Conservation (phyloP, 2,797 vertebrate species). For the Erpetoichthys calabaricus region DNA sequence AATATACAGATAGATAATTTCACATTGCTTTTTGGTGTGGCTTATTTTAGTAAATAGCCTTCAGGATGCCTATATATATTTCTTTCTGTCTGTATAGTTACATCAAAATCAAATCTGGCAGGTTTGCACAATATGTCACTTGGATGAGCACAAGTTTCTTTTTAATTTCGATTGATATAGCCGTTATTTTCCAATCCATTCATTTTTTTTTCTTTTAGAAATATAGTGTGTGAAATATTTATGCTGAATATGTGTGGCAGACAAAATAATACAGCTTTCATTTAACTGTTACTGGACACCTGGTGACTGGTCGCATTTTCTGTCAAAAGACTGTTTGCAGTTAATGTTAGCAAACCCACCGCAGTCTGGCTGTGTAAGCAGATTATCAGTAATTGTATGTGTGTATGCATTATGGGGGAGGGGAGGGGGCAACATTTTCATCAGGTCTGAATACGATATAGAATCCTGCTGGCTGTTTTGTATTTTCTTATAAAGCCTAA, state of each 20-base stretch:
- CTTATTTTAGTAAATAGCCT: too few relatives aligned
- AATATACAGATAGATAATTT: too few relatives aligned
- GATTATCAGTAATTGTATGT: slow-evolving; percentile 89
- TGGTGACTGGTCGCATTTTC: slow-evolving; percentile 69
- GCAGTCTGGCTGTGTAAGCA: slow-evolving; percentile 73
- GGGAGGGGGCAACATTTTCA: slow-evolving; percentile 70
- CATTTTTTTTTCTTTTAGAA: slow-evolving; percentile 12
- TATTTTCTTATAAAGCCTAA: slow-evolving; percentile 74
- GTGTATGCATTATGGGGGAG: slow-evolving; percentile 74
- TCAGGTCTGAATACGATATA: slow-evolving; percentile 77
- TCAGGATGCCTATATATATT: too few relatives aligned
- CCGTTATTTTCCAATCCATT: slow-evolving; percentile 4
- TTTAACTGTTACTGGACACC: slow-evolving; percentile 75
- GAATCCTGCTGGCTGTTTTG: slow-evolving; percentile 81
- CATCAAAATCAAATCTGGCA: neutral
- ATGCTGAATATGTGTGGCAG: slow-evolving; percentile 68
- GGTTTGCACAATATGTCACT: slow-evolving; percentile 10
- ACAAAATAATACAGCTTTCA: slow-evolving; percentile 69
- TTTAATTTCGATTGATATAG: neutral
- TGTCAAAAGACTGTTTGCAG: slow-evolving; percentile 76
- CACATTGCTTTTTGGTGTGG: too few relatives aligned
- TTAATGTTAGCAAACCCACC: slow-evolving; percentile 78
- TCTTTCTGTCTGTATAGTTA: too few relatives aligned
- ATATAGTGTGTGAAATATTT: slow-evolving; percentile 37
- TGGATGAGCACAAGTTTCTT: slow-evolving; percentile 21